phyloP scores from a whole-genome alignment of 2,113 vertebrate species.

The Otus sunia region DNA sequence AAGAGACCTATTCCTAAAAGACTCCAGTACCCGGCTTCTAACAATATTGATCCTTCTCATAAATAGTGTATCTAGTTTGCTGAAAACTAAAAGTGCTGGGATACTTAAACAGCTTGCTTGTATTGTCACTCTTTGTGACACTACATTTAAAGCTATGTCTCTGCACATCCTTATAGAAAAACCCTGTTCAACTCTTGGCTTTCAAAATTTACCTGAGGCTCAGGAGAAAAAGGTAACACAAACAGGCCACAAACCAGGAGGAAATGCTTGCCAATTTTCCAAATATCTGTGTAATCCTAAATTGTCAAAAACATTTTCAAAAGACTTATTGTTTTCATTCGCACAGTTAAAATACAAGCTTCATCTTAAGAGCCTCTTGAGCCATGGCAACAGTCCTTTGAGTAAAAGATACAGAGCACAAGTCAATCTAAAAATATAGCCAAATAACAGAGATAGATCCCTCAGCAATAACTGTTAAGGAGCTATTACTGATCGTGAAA shows the following conservation, averaged over 20 bases:
- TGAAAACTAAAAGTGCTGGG: constrained; percentile 34
- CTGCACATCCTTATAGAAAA: neutral
- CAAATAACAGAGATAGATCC: constrained; percentile 26
- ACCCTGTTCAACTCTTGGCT: neutral
- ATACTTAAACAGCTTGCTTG: constrained; percentile 42
- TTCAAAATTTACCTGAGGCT: neutral
- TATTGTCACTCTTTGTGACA: neutral
- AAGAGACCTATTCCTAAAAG: constrained; percentile 63
- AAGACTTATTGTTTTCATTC: constrained; percentile 57
- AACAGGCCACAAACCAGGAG: neutral
- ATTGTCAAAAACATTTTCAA: constrained; percentile 5
- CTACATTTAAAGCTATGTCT: neutral
- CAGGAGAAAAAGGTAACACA: neutral
- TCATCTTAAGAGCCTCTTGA: constrained; percentile 48
- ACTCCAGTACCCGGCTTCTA: constrained; percentile 33
- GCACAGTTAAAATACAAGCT: constrained; percentile 33
- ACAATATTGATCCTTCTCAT: constrained; percentile 65
- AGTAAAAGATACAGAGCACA: constrained; percentile 25
- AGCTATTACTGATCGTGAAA: neutral
- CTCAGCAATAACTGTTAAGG: neutral
- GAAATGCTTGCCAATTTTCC: constrained; percentile 7
- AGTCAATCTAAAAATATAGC: constrained; percentile 39
- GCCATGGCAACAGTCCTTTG: constrained; percentile 43
- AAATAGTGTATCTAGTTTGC: constrained; percentile 62
- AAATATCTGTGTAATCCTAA: neutral